A percentile compares a stretch with the other conserved stretches of the same genome.
phyloP scores from a whole-genome alignment of 2,113 vertebrate species.

The Xiphophorus couchianus region DNA sequence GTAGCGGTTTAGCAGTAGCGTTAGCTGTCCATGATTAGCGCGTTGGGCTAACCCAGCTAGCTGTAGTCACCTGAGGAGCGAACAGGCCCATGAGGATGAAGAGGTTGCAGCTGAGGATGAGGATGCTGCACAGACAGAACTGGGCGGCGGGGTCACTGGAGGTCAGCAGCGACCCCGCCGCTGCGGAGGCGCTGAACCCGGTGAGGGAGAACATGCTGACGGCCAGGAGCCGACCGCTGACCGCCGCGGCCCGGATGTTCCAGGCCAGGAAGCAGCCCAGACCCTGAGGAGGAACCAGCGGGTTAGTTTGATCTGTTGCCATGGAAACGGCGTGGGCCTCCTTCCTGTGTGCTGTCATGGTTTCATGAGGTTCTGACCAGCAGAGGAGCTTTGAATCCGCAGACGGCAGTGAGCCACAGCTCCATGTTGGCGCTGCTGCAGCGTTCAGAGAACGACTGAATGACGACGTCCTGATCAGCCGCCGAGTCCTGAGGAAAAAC shows the following conservation, averaged over 20 bases:
- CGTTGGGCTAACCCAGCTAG: no score
- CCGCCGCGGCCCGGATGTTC: slow-evolving; percentile 82
- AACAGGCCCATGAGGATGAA: slow-evolving; percentile 87
- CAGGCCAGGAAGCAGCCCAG: slow-evolving; percentile 90
- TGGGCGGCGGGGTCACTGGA: slow-evolving; percentile 89
- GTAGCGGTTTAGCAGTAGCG: no score
- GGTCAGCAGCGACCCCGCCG: slow-evolving; percentile 83
- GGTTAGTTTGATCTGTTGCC: no score
- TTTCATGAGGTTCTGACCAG: slow-evolving; percentile 78
- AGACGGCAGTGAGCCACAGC: slow-evolving; percentile 89
- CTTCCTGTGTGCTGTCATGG: no score
- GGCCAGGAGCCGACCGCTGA: slow-evolving; percentile 79
- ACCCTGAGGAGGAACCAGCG: slow-evolving; percentile 72
- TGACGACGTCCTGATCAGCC: slow-evolving; percentile 78
- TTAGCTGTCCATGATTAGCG: no score
- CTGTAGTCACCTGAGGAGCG: slow-evolving; percentile 84
- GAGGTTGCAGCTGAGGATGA: slow-evolving; percentile 89
- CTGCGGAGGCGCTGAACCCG: slow-evolving; percentile 86
- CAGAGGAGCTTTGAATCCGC: slow-evolving; percentile 88
- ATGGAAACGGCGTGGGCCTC: background rate
- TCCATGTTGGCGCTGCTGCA: slow-evolving; percentile 88
- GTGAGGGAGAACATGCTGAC: slow-evolving; percentile 86
- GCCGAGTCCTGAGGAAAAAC: slow-evolving; percentile 77
- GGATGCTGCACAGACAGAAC: slow-evolving; percentile 87
- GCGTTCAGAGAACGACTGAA: slow-evolving; percentile 82